Evolutionary conservation across 2,113 vertebrate genomes (phyloP).

Genomic region (Rhea pennata): DNA sequence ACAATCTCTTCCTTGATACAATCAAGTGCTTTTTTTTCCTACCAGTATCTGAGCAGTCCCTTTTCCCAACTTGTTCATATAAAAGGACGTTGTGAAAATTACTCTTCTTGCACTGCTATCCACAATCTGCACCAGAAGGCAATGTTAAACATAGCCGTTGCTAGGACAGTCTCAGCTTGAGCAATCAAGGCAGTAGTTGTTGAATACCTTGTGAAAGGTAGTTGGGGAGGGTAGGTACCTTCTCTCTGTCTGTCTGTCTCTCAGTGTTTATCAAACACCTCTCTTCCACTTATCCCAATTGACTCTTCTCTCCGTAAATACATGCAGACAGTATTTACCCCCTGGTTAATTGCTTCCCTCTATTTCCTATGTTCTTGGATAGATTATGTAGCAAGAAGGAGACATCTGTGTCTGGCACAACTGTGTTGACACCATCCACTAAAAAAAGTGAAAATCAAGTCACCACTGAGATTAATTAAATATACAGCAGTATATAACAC

Average conservation of each 20-base stretch:
- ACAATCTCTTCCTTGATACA: neutral
- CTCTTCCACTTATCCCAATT: neutral
- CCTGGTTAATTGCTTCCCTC: neutral
- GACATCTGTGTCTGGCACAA: conserved; percentile 7
- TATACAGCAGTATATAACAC: conserved; percentile 47
- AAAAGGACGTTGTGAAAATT: neutral
- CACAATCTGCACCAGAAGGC: neutral
- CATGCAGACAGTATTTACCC: neutral
- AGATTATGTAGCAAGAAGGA: neutral
- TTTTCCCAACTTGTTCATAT: neutral
- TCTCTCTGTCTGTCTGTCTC: neutral
- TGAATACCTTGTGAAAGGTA: neutral
- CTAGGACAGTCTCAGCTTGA: neutral
- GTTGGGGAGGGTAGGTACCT: neutral
- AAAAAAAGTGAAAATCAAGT: conserved; percentile 35
- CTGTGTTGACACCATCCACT: conserved; percentile 25
- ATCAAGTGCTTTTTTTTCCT: neutral
- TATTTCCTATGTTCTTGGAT: neutral
- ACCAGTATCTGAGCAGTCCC: neutral
- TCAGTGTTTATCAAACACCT: neutral
- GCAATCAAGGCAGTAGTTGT: neutral
- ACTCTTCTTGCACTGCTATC: neutral
- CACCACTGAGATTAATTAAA: conserved; percentile 60
- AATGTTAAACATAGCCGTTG: neutral
- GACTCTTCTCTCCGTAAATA: neutral